Percentiles rank a stretch among this genome's conserved stretches.
These are phyloP conservation scores for Menidia beryllina DNA, from an alignment of 2,113 vertebrate genomes.

Conservation along the genomic window DNA sequence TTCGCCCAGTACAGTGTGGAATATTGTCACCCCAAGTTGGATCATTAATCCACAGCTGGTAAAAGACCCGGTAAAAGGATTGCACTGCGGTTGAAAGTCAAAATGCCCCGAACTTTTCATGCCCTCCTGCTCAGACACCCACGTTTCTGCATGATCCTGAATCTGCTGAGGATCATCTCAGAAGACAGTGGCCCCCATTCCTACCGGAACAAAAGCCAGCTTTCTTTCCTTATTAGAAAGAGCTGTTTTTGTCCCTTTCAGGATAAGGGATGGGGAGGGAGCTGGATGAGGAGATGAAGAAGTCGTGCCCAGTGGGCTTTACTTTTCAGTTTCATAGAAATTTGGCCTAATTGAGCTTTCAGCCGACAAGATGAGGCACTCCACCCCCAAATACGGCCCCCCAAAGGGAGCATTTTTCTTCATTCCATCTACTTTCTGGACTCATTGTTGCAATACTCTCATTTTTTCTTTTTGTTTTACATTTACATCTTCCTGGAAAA, in stretches of 20 bases:
- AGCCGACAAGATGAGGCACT: conserved; percentile 30
- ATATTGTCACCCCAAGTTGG: too few species aligned
- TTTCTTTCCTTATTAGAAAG: conserved; percentile 60
- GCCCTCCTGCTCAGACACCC: neutral
- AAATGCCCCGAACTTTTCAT: neutral
- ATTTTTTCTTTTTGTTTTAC: too few species aligned
- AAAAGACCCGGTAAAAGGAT: too few species aligned
- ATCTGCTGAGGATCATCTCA: neutral
- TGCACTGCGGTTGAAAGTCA: too few species aligned
- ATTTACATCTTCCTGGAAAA: neutral
- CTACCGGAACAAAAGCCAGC: conserved; percentile 50
- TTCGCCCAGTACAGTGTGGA: too few species aligned
- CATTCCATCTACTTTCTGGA: neutral
- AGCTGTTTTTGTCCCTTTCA: conserved; percentile 31
- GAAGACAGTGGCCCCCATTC: neutral
- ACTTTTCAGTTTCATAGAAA: conserved; percentile 35
- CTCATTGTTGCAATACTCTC: too few species aligned
- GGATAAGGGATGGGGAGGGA: neutral
- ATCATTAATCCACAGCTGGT: too few species aligned
- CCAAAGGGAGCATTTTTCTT: neutral
- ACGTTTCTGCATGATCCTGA: neutral
- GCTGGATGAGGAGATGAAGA: neutral
- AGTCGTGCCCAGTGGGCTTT: conserved; percentile 1
- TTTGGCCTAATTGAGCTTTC: conserved; percentile 61
- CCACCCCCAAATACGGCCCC: neutral